Base-by-base conservation (phyloP, 2,888 invertebrate species). In the Strigamia maritima region DNA sequence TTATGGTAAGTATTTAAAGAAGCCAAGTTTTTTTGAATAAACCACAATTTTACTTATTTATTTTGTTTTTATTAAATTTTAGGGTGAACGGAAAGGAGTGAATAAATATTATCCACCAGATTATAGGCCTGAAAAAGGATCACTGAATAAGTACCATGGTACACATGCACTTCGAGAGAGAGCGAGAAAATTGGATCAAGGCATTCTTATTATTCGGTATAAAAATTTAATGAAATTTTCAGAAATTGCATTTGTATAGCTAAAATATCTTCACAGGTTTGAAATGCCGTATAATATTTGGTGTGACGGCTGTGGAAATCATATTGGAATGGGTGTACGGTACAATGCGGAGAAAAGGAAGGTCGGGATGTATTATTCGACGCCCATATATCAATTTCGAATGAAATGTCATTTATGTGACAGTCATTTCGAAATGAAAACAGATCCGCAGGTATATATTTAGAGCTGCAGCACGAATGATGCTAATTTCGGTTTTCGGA, bases 281-380 rank as follows among this genome's bases (percentile, higher is more conserved):
- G 99, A 99, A 88, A 97, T 99, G 98, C 99, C 99, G 0, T 99
- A 97, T 85, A 99, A 99, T 87, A 98, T 99, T 83, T 99, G 99
- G 99, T 99, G 99, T 83, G 94, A 95, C 54, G 98, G 98, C 79
- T 99, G 99, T 86, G 92, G 93, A 81, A 98, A 96, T 87, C 99
- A 98, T 85, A 96, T 99, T 79, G 99, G 98, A 38, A 99, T 98
- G 98, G 98, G 99, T 0, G 98, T 99, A 0, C 90, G 90, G 83
- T 90, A 87, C 76, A 80, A 90, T 84, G 89, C 89, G 24, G 89
- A 89, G 83, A 89, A 89, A 84, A 86, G 86, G 44, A 89, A 89
- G 84, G 85, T 96, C 77, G 99, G 98, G 82, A 98, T 97, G 94
- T 99, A 99, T 85, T 98, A 97, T 85, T 94, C 93, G 0, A 99